phyloP scores from a whole-genome alignment of 92 coral and sea anemone genomes.

The Galaxea fascicularis region DNA sequence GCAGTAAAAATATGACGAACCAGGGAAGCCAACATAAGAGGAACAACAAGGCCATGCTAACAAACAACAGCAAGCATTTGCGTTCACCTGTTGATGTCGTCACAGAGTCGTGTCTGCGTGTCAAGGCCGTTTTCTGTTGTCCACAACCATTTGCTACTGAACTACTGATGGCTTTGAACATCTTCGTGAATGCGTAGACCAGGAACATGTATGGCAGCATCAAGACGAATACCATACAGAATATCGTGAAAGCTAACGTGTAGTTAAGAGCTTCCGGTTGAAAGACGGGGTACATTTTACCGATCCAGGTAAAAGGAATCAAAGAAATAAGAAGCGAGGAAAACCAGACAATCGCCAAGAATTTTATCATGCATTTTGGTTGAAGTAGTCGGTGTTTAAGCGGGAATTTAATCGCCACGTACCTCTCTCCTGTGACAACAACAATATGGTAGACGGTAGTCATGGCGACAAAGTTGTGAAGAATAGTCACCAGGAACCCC shows the following conservation, averaged over 20 bases:
- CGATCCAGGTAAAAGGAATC: slow-evolving; percentile 32
- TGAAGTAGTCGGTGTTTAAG: slow-evolving; percentile 31
- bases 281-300: slow-evolving; percentile 12
- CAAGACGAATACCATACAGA: slow-evolving; percentile 29
- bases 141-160: not conserved
- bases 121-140: not conserved
- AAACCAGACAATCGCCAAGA: slow-evolving; percentile 27
- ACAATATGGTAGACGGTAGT: slow-evolving; percentile 41
- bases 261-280: slow-evolving; percentile 23
- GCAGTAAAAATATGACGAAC: slow-evolving; percentile 14
- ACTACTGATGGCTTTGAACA: slow-evolving; percentile 15
- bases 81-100: slow-evolving; percentile 5
- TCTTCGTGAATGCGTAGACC: slow-evolving; percentile 16
- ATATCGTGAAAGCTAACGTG: slow-evolving; percentile 2
- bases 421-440: slow-evolving; percentile 40
- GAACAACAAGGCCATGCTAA: slow-evolving; percentile 29
- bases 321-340: slow-evolving; percentile 8
- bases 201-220: slow-evolving; percentile 36
- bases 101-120: not conserved
- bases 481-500: slow-evolving; percentile 32
- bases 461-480: slow-evolving; percentile 52
- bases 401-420: slow-evolving; percentile 48
- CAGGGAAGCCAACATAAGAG: slow-evolving; percentile 51
- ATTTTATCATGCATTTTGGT: not conserved
- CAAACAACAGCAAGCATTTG: slow-evolving; percentile 20